These are phyloP conservation scores for Hirundo rustica DNA, from an alignment of 2,797 vertebrate species.

Conservation along the genomic window DNA sequence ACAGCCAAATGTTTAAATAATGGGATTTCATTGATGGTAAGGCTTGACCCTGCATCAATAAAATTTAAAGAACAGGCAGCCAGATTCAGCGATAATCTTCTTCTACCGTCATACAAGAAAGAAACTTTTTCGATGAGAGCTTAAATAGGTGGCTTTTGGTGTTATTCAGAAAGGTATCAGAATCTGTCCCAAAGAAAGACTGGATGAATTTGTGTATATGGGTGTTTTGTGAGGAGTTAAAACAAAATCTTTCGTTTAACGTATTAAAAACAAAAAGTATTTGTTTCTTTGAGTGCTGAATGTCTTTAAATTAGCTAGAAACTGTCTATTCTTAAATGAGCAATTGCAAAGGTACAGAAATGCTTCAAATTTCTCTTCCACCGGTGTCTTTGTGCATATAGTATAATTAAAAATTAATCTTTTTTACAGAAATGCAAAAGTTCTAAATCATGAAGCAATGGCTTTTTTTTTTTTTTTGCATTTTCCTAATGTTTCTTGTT, in stretches of 20 bases:
- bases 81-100: neutral
- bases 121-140: fast-evolving
- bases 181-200: neutral
- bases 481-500: neutral
- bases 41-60: neutral
- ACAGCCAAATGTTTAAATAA: neutral
- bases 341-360: neutral
- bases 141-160: neutral
- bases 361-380: neutral
- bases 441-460: neutral
- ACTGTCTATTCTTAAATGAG: neutral
- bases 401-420: neutral
- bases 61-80: neutral
- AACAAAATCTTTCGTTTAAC: neutral
- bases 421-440: neutral
- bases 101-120: neutral
- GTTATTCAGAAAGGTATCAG: neutral
- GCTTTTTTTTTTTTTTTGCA: neutral
- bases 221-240: neutral
- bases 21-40: neutral
- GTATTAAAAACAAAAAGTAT: neutral
- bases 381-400: fast-evolving
- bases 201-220: neutral
- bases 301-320: neutral
- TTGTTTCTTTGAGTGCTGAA: neutral